These are phyloP conservation scores for Glyphotaelius pellucidus DNA, from an alignment of 2,888 invertebrate genomes.

Conservation along the genomic window DNA sequence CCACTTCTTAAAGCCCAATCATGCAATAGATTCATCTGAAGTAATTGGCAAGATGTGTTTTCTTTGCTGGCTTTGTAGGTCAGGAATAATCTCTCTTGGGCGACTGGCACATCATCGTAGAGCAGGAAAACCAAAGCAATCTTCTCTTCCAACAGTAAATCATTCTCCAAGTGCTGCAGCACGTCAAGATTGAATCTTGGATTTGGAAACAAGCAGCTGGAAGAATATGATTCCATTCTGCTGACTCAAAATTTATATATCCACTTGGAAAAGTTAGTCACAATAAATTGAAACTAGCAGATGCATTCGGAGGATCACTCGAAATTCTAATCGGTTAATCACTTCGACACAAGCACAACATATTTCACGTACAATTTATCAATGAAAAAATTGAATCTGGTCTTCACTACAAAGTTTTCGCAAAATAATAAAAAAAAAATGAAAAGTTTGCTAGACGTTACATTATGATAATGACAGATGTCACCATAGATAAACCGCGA, in stretches of 20 bases:
- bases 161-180: slow-evolving; percentile 72
- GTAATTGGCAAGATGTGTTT: not conserved
- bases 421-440: not conserved
- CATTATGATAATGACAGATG: not conserved
- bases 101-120: slow-evolving; percentile 56
- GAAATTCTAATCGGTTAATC: not conserved
- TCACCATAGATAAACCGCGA: not conserved
- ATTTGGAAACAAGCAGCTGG: slow-evolving; percentile 28
- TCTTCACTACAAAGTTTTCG: not conserved
- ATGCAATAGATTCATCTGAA: slow-evolving; percentile 67
- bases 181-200: slow-evolving; percentile 68
- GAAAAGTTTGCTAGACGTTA: not conserved
- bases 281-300: too few species aligned
- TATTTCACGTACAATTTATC: not conserved
- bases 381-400: not conserved
- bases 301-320: not conserved
- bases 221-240: slow-evolving; percentile 12
- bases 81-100: slow-evolving; percentile 68
- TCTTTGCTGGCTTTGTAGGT: slow-evolving; percentile 66
- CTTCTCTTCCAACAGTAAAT: slow-evolving; percentile 74
- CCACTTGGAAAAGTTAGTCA: too few species aligned
- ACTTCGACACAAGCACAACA: not conserved
- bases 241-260: not conserved
- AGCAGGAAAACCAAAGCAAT: slow-evolving; percentile 67
- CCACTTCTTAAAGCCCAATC: slow-evolving; percentile 68